These are phyloP conservation scores for Rafetus swinhoei DNA, from an alignment of 2,113 vertebrate genomes.

Conservation along the genomic window DNA sequence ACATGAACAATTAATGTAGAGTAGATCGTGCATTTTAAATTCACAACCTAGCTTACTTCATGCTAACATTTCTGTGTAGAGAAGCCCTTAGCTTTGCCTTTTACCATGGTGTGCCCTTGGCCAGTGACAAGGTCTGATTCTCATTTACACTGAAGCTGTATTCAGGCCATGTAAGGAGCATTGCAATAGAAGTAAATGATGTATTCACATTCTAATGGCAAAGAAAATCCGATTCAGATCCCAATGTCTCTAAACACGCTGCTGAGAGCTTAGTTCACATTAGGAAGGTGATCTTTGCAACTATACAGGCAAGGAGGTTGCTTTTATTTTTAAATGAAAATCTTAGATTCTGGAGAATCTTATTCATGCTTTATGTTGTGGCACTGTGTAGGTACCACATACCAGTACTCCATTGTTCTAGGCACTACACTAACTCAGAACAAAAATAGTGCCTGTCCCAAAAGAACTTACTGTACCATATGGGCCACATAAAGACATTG, in stretches of 20 bases:
- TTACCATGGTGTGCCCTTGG: not conserved
- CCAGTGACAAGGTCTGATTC: constrained; percentile 35
- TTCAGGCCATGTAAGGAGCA: constrained; percentile 42
- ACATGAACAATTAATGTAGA: too few species aligned
- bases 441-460: not conserved
- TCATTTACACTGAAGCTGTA: constrained; percentile 16
- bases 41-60: not conserved
- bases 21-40: too few species aligned
- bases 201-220: constrained; percentile 33
- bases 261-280: not conserved
- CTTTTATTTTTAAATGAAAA: not conserved
- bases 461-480: not conserved
- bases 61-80: not conserved
- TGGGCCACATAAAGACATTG: not conserved
- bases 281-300: not conserved
- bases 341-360: not conserved
- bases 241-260: not conserved
- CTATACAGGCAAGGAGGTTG: not conserved
- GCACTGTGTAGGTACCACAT: too few species aligned
- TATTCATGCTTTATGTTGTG: not conserved
- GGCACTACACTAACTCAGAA: not conserved
- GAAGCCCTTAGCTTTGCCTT: not conserved
- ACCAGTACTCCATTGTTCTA: not conserved
- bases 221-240: not conserved
- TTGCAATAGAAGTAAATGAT: constrained; percentile 48